These are phyloP conservation scores for Odontothrips loti DNA, from an alignment of 2,888 invertebrate genomes.

Conservation along the genomic window DNA sequence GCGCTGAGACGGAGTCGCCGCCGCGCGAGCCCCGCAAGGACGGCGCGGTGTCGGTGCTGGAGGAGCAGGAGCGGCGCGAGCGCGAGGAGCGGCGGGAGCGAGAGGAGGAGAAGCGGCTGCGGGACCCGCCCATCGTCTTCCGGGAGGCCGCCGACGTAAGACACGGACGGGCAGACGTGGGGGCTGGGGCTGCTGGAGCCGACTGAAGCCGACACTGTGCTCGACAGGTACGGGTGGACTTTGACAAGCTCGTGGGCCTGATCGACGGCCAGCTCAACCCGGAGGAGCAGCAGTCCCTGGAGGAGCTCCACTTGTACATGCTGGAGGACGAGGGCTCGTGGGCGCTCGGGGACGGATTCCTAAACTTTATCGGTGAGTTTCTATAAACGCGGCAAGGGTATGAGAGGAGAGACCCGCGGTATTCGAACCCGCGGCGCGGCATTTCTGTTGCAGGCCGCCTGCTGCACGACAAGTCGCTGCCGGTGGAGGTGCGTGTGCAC, in stretches of 20 bases:
- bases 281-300: constrained; percentile 71
- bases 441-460: constrained; percentile 52
- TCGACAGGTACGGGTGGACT: constrained; percentile 64
- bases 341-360: constrained; percentile 85
- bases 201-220: too few species aligned
- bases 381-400: too few species aligned
- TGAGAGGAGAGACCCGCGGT: too few species aligned
- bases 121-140: constrained; percentile 77
- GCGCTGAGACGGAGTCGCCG: constrained; percentile 47
- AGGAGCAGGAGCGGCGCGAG: constrained; percentile 49
- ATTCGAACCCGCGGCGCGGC: background rate
- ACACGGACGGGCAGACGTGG: background rate
- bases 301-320: constrained; percentile 82
- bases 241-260: constrained; percentile 64
- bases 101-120: constrained; percentile 66
- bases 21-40: constrained; percentile 42
- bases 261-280: constrained; percentile 67
- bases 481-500: constrained; percentile 59
- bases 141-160: constrained; percentile 65
- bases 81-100: constrained; percentile 61
- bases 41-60: constrained; percentile 36
- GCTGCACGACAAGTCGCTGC: constrained; percentile 57
- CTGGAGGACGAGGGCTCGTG: constrained; percentile 87
- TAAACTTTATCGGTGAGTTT: constrained; percentile 68
- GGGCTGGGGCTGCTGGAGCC: background rate